Percentiles rank a stretch among this genome's conserved stretches.
Conservation (phyloP, 2,797 vertebrate genomes). For the Serranus cabrilla region DNA sequence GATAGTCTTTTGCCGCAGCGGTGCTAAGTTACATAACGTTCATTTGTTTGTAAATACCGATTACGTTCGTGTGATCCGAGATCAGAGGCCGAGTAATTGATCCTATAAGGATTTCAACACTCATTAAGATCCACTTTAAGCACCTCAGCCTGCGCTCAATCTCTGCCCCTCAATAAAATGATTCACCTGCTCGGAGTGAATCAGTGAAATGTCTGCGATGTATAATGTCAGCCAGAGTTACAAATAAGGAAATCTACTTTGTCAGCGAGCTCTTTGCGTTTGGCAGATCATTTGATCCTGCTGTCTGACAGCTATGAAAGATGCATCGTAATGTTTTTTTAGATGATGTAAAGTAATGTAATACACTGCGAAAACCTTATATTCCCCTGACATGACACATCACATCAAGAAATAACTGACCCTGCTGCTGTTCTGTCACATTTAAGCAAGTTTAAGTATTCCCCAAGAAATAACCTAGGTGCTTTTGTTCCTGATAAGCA, state of each 20-base stretch:
- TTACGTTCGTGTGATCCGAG: conserved; percentile 31
- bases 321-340: background rate
- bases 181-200: background rate
- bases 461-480: background rate
- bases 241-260: conserved; percentile 31
- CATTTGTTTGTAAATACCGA: conserved; percentile 76
- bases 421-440: no score
- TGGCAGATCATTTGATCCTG: conserved; percentile 50
- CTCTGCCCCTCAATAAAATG: background rate
- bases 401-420: background rate
- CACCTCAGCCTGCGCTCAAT: background rate
- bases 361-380: background rate
- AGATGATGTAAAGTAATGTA: background rate
- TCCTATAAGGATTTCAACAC: conserved; percentile 9
- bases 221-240: conserved; percentile 33
- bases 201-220: conserved; percentile 26
- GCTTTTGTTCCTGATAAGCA: background rate
- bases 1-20: conserved; percentile 51
- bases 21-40: conserved; percentile 72
- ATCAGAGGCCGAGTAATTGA: conserved; percentile 7
- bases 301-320: conserved; percentile 2
- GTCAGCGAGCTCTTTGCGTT: conserved; percentile 55
- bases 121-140: conserved; percentile 10
- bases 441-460: no score
- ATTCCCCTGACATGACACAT: background rate